These are phyloP conservation scores for Melanotaenia duboulayi DNA, from an alignment of 2,113 vertebrate species.

Conservation along the genomic window DNA sequence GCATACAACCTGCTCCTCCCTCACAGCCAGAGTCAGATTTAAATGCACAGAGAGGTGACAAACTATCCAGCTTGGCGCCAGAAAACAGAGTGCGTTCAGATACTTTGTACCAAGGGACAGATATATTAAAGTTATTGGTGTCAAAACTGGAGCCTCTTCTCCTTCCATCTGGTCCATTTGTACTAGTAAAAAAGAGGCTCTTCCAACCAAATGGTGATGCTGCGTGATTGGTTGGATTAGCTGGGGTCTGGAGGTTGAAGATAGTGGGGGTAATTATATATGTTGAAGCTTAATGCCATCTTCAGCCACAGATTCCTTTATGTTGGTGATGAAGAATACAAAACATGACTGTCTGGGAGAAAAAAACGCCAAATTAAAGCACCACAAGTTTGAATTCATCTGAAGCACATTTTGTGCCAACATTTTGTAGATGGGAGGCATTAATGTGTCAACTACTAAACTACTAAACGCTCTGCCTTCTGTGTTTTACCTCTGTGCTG, in stretches of 20 bases:
- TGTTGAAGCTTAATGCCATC: constrained; percentile 75
- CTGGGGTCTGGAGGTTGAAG: constrained; percentile 46
- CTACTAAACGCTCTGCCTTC: constrained; percentile 24
- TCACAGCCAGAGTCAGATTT: constrained; percentile 21
- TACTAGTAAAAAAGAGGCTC: constrained; percentile 27
- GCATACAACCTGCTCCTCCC: constrained; percentile 35
- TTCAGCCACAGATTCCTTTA: constrained; percentile 54
- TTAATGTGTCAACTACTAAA: constrained; percentile 34
- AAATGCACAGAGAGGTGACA: constrained; percentile 53
- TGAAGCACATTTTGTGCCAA: constrained; percentile 8
- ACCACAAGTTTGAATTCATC: constrained; percentile 9
- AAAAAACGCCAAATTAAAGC: constrained; percentile 19
- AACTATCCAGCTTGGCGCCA: constrained; percentile 47
- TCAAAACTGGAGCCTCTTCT: constrained; percentile 58
- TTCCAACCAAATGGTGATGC: constrained; percentile 68
- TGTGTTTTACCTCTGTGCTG: constrained; percentile 22
- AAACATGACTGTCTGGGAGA: constrained; percentile 2
- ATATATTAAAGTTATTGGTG: constrained; percentile 62
- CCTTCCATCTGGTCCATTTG: constrained; percentile 39
- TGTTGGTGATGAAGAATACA: constrained; percentile 37
- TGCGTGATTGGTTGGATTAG: constrained; percentile 44
- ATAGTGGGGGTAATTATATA: constrained; percentile 69
- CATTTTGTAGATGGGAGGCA: constrained; percentile 18
- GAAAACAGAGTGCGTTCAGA: constrained; percentile 40
- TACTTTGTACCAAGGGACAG: constrained; percentile 50